Percentiles rank a stretch among this genome's conserved stretches.
phyloP scores from a whole-genome alignment of 1,140 invertebrate genomes.

The Drosophila varians region DNA sequence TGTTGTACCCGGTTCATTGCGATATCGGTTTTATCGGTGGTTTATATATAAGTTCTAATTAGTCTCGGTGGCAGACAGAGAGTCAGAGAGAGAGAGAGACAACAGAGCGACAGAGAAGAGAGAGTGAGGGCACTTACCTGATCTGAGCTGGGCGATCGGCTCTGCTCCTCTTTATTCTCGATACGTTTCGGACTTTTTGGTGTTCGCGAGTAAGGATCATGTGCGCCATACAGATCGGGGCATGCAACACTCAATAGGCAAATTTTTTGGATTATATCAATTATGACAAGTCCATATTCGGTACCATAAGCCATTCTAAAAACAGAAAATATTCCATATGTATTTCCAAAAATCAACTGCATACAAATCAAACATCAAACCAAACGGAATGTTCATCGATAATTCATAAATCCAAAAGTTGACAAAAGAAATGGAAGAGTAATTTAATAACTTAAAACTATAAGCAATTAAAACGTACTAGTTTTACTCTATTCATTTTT shows the following conservation, averaged over 20 bases:
- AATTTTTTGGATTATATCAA: constrained; percentile 96
- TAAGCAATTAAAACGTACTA: neutral
- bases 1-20: constrained; percentile 9
- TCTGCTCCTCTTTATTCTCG: constrained; percentile 88
- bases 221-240: constrained; percentile 93
- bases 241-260: constrained; percentile 93
- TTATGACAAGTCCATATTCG: constrained; percentile 96
- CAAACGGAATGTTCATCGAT: constrained; percentile 7
- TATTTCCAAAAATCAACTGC: constrained; percentile 65
- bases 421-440: neutral
- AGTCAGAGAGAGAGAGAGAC: constrained; percentile 25
- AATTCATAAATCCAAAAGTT: constrained; percentile 5
- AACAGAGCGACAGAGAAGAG: constrained; percentile 24
- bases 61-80: constrained; percentile 32
- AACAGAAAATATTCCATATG: constrained; percentile 69
- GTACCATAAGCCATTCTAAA: constrained; percentile 97
- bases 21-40: constrained; percentile 10
- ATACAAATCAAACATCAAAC: constrained; percentile 53
- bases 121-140: constrained; percentile 88
- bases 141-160: constrained; percentile 94
- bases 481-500: neutral
- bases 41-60: neutral
- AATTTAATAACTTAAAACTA: neutral
- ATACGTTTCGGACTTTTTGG: constrained; percentile 92
- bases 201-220: constrained; percentile 94